Evolutionary conservation across 2,113 vertebrate genomes (phyloP).

Genomic region (Ellobius talpinus): DNA sequence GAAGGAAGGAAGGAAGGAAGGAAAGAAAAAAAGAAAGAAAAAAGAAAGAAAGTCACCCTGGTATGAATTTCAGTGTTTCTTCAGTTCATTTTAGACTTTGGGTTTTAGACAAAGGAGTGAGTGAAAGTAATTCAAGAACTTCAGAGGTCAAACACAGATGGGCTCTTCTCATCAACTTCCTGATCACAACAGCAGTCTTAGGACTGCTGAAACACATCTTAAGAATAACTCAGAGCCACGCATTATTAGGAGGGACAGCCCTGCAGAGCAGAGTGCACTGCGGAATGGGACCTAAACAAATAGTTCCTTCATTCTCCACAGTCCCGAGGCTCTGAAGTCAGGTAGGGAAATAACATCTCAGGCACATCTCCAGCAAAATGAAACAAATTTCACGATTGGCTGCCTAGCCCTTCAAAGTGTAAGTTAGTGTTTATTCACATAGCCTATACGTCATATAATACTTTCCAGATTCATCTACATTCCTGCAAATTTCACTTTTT

Average conservation of each 20-base stretch:
- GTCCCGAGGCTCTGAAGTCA: not conserved
- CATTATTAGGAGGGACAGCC: not conserved
- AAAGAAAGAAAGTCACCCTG: not conserved
- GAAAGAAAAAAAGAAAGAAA: too few species aligned
- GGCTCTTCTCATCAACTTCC: slow-evolving; percentile 51
- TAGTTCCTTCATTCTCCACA: not conserved
- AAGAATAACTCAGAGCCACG: slow-evolving; percentile 36
- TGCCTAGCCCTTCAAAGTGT: not conserved
- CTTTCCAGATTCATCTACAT: not conserved
- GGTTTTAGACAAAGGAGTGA: slow-evolving; percentile 61
- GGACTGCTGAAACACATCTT: slow-evolving; percentile 39
- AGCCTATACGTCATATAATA: not conserved
- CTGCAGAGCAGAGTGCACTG: not conserved
- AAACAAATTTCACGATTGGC: not conserved
- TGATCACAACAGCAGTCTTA: slow-evolving; percentile 32
- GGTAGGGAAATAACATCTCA: not conserved
- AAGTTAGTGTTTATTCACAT: not conserved
- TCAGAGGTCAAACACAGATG: slow-evolving; percentile 45
- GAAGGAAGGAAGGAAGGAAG: too few species aligned
- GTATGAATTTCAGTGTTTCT: not conserved
- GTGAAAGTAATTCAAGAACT: slow-evolving; percentile 67
- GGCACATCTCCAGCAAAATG: not conserved
- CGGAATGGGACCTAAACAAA: not conserved
- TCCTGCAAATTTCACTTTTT: not conserved
- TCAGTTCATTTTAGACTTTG: slow-evolving; percentile 38